These are phyloP conservation scores for Bemisia tabaci DNA, from an alignment of 1,140 invertebrate genomes.

Conservation along the genomic window DNA sequence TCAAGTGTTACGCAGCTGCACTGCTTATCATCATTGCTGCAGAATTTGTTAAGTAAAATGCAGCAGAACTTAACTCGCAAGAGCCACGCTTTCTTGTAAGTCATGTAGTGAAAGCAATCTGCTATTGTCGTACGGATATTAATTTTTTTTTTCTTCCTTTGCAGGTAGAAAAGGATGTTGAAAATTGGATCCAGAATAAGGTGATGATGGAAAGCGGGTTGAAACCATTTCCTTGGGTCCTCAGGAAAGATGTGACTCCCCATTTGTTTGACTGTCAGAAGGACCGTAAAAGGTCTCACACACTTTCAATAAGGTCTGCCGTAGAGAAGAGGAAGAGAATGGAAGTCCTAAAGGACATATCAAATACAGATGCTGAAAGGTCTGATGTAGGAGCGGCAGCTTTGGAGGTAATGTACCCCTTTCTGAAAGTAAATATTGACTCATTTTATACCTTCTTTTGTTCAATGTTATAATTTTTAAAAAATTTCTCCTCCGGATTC, in stretches of 20 bases:
- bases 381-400: no score
- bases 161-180: not conserved
- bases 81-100: no score
- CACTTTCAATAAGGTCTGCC: not conserved
- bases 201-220: not conserved
- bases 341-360: not conserved
- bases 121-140: not conserved
- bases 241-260: not conserved
- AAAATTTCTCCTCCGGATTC: no score
- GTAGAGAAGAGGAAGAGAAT: not conserved
- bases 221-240: not conserved
- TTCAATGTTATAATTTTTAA: no score
- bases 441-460: no score
- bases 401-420: no score
- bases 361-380: no score
- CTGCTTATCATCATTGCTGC: not conserved
- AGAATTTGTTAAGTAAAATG: no score
- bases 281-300: not conserved
- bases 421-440: no score
- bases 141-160: not conserved
- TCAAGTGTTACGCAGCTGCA: not conserved
- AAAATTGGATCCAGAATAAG: not conserved
- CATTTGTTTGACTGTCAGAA: not conserved
- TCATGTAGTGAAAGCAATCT: not conserved
- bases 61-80: no score